These are phyloP conservation scores for Gracilinanus agilis DNA, from an alignment of 2,113 vertebrate species.

Conservation along the genomic window DNA sequence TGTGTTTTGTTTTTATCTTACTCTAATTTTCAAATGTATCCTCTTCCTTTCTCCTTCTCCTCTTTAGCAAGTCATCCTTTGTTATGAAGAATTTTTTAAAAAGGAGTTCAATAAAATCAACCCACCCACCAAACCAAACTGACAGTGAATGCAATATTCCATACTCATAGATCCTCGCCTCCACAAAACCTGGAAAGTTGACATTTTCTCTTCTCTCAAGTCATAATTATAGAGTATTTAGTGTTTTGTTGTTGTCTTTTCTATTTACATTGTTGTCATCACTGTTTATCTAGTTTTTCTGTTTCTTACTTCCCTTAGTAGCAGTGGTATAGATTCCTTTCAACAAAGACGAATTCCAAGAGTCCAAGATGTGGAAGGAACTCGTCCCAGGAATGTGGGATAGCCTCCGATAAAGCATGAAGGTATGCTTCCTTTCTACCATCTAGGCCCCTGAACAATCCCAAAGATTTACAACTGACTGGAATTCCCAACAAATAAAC, in stretches of 20 bases:
- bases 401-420: background rate
- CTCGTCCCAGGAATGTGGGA: background rate
- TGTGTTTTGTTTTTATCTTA: background rate
- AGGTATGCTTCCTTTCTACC: background rate
- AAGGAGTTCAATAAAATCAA: background rate
- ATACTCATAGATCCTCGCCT: background rate
- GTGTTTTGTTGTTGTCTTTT: background rate
- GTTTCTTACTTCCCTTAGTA: background rate
- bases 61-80: background rate
- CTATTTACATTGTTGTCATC: background rate
- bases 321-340: background rate
- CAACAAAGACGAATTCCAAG: background rate
- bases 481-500: background rate
- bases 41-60: background rate
- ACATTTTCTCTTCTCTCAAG: background rate
- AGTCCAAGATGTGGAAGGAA: background rate
- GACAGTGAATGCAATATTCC: background rate
- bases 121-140: background rate
- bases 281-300: background rate
- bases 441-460: background rate
- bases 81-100: background rate
- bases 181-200: background rate
- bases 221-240: background rate
- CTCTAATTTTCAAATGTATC: background rate
- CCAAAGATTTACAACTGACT: slow-evolving; percentile 10